Evolutionary conservation across 1,140 invertebrate genomes (phyloP), one percentile per base, ranked within the genome.

Genomic region (Penaeus chinensis): DNA sequence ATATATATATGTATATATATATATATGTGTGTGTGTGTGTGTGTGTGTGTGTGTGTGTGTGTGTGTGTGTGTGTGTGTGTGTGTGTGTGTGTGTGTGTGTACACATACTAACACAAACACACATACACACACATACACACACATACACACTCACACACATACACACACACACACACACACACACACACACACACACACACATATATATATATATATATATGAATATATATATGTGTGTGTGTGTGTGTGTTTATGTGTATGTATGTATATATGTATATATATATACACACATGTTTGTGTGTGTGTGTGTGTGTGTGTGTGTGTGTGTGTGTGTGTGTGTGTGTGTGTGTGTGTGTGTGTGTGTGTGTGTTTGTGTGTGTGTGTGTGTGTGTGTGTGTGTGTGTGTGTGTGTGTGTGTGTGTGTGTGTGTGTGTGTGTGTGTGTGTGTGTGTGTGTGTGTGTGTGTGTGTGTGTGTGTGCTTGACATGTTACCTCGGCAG

Each of bases 251-350:
- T 8, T 77, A 77, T 77, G 27, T 77, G 27, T 77, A 77, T 77
- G 27, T 77, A 77, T 77, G 27, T 77, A 77, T 77, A 77, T 77
- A 27, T 77, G 27, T 77, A 77, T 77, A 77, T 77, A 77, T 77
- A 77, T 77, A 77, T 77, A 77, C 27, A 77, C 27, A 77, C 27
- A 77, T 77, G 27, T 77, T 8, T 77, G 37, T 77, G 27, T 77
- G 27, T 77, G 27, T 77, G 27, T 18, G 27, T 77, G 27, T 77
- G 27, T 77, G 27, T 77, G 27, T 42, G 27, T 77, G 27, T 77
- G 27, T 77, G 27, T 77, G 27, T 77, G 27, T 77, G 27, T 77
- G 27, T 77, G 27, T 77, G 27, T 77, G 27, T 77, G 27, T 77
- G 27, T 77, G 27, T 77, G 27, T 77, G 27, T 77, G 27, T 77